Percentiles rank a stretch among this genome's conserved stretches.
Conservation (phyloP, 2,888 invertebrate genomes). For the Phyllotreta striolata region DNA sequence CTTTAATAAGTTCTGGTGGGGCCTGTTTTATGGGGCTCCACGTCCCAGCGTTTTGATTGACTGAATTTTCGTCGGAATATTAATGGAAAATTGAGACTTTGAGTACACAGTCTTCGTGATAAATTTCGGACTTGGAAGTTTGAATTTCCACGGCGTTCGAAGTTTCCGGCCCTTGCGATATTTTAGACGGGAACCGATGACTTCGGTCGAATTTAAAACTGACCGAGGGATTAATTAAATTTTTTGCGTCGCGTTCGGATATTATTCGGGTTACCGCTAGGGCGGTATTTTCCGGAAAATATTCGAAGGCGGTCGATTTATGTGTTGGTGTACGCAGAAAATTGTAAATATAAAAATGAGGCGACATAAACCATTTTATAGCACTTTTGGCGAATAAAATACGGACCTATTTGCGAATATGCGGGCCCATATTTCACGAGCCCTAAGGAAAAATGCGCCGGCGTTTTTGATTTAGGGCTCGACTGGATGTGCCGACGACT, state of each 20-base stretch:
- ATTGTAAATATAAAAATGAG: slow-evolving; percentile 43
- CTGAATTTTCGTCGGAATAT: slow-evolving; percentile 28
- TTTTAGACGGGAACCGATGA: not conserved
- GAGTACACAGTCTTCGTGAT: slow-evolving; percentile 24
- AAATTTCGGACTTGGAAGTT: slow-evolving; percentile 18
- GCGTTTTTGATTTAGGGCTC: slow-evolving; percentile 53
- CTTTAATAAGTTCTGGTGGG: slow-evolving; percentile 26
- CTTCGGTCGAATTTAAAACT: too few species aligned
- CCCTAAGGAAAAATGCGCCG: slow-evolving; percentile 51
- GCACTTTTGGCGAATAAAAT: slow-evolving; percentile 47
- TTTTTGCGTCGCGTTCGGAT: too few species aligned
- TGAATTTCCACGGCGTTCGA: slow-evolving; percentile 13
- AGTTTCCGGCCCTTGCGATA: slow-evolving; percentile 8
- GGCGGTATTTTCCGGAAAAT: too few species aligned
- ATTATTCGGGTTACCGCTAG: too few species aligned
- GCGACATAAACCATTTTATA: slow-evolving; percentile 41
- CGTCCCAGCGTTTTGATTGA: slow-evolving; percentile 31
- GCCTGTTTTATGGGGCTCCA: slow-evolving; percentile 30
- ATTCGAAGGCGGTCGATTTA: not conserved
- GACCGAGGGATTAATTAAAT: too few species aligned
- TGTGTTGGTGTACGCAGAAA: slow-evolving; percentile 29
- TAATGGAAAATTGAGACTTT: slow-evolving; percentile 29
- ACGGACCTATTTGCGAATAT: slow-evolving; percentile 53
- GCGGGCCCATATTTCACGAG: slow-evolving; percentile 51
- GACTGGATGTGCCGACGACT: slow-evolving; percentile 44